These are phyloP conservation scores for Micrasema minimum DNA, from an alignment of 1,140 invertebrate species.

Conservation along the genomic window DNA sequence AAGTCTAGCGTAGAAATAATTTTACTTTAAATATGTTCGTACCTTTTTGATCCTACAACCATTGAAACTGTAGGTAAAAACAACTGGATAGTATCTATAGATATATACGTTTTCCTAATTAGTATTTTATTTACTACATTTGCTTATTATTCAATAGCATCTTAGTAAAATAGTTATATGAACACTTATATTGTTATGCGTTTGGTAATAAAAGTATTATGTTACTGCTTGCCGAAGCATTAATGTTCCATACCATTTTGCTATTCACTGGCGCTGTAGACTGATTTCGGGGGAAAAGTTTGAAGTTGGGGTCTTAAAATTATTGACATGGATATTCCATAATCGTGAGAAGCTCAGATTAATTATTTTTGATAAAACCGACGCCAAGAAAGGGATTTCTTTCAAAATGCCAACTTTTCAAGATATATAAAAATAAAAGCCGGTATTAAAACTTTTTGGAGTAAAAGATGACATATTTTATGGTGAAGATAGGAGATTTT, in stretches of 20 bases:
- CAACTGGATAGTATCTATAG: too few species aligned
- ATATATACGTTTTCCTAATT: too few species aligned
- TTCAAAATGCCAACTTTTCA: slow-evolving; percentile 46
- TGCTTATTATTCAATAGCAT: too few species aligned
- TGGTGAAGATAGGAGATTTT: slow-evolving; percentile 36
- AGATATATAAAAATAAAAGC: slow-evolving; percentile 47
- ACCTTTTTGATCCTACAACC: too few species aligned
- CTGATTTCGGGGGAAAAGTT: slow-evolving; percentile 16
- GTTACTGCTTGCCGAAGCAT: background rate
- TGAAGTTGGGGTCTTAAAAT: slow-evolving; percentile 33
- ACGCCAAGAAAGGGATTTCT: slow-evolving; percentile 41
- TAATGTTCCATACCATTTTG: background rate
- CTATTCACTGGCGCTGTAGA: background rate
- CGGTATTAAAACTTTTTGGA: slow-evolving; percentile 50
- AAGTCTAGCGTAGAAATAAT: too few species aligned
- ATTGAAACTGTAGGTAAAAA: too few species aligned
- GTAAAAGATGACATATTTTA: slow-evolving; percentile 49
- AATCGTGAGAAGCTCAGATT: slow-evolving; percentile 47
- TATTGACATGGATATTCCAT: slow-evolving; percentile 50
- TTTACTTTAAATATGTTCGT: too few species aligned
- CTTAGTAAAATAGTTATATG: too few species aligned
- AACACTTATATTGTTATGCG: too few species aligned
- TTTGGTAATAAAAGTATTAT: too few species aligned
- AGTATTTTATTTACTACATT: too few species aligned
- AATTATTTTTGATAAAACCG: slow-evolving; percentile 47